Conservation (phyloP, 2,797 vertebrate genomes). For the Babyrousa celebensis region DNA sequence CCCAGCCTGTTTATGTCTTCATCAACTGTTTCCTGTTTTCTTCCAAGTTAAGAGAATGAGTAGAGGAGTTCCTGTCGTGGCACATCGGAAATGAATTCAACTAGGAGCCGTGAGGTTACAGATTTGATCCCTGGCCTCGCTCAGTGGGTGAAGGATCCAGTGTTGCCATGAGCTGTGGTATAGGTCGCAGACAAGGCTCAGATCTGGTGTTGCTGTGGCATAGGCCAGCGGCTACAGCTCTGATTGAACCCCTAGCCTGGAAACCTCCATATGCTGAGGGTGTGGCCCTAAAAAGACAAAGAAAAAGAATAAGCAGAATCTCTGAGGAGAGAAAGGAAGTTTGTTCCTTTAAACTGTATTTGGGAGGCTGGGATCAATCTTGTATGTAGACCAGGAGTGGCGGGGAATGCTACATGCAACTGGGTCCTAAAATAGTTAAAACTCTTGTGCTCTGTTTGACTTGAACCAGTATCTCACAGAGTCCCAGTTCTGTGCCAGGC, state of each 20-base stretch:
- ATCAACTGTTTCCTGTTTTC: not conserved
- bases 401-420: not conserved
- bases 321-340: not conserved
- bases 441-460: not conserved
- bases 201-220: too few species aligned
- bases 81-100: too few species aligned
- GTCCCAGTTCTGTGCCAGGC: not conserved
- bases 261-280: too few species aligned
- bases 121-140: too few species aligned
- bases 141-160: too few species aligned
- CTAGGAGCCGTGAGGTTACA: too few species aligned
- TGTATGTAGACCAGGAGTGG: not conserved
- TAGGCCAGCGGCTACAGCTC: too few species aligned
- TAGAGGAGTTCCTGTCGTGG: too few species aligned
- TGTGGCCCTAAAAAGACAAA: too few species aligned
- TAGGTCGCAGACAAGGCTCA: too few species aligned
- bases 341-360: not conserved
- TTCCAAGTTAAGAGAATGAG: slow-evolving; percentile 4
- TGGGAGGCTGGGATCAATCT: not conserved
- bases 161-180: too few species aligned
- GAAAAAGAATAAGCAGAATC: slow-evolving; percentile 19
- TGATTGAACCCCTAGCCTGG: too few species aligned
- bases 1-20: slow-evolving; percentile 15
- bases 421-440: not conserved
- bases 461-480: not conserved